Evolutionary conservation across 1,140 invertebrate species (phyloP).

Genomic region (Caenorhabditis inopinata): DNA sequence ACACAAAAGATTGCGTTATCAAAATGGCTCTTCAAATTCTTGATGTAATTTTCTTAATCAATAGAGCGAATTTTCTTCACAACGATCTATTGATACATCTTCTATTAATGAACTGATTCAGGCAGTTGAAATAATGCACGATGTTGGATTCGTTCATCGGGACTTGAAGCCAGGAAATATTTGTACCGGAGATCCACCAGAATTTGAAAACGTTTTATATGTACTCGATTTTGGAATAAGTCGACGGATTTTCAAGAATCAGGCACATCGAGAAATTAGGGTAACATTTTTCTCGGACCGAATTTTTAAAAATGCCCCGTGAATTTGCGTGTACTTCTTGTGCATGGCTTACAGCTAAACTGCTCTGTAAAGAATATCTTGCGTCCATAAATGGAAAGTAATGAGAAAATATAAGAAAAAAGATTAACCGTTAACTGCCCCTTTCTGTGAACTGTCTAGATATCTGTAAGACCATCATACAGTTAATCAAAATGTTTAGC

Average conservation of each 20-base stretch:
- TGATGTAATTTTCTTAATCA: neutral
- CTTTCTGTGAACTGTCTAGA: too few relatives aligned
- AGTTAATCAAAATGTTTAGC: too few relatives aligned
- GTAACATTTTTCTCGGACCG: neutral
- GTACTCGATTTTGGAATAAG: constrained; percentile 21
- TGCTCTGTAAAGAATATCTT: too few relatives aligned
- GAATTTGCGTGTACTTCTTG: constrained; percentile 88
- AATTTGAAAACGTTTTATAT: neutral
- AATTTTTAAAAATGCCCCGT: constrained; percentile 72
- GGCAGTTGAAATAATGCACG: constrained; percentile 13
- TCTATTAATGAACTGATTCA: neutral
- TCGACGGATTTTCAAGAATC: neutral
- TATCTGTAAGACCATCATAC: too few relatives aligned
- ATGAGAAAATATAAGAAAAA: too few relatives aligned
- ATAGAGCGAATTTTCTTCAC: too few relatives aligned
- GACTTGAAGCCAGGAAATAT: constrained; percentile 16
- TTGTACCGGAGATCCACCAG: neutral
- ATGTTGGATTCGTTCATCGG: constrained; percentile 21
- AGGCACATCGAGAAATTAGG: neutral
- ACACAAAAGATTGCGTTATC: neutral
- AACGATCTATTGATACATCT: too few relatives aligned
- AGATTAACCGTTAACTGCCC: too few relatives aligned
- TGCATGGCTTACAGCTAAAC: constrained; percentile 89
- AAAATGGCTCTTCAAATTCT: constrained; percentile 7
- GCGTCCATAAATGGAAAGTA: too few relatives aligned